Percentiles rank a stretch among this genome's conserved stretches.
Evolutionary conservation across 2,797 vertebrate genomes (phyloP).

Genomic region (Podargus strigoides): DNA sequence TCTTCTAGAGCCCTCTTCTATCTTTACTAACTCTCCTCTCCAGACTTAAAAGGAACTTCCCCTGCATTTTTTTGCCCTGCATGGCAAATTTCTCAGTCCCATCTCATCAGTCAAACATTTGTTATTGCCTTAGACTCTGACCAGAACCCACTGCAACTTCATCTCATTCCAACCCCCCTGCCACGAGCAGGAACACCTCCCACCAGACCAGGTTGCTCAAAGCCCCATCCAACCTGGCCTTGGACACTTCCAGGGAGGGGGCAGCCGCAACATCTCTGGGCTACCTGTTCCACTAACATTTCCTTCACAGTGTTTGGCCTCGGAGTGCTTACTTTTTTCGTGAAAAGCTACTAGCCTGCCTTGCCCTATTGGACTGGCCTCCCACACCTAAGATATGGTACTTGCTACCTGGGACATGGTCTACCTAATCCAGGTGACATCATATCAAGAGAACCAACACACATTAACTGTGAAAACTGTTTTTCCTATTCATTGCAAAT

Average conservation of each 20-base stretch:
- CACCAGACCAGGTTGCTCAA: no score
- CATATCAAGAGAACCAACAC: background rate
- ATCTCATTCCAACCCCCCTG: no score
- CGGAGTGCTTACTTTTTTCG: background rate
- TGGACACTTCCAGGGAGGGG: no score
- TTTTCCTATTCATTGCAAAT: background rate
- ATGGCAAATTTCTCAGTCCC: background rate
- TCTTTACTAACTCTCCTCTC: background rate
- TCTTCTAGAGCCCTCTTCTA: background rate
- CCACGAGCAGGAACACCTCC: no score
- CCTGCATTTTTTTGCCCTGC: background rate
- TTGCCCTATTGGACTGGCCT: background rate
- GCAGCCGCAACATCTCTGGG: no score
- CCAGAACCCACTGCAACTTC: background rate
- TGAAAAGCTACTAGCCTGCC: background rate
- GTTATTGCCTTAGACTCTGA: background rate
- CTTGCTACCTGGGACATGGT: fast-evolving
- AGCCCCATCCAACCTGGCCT: no score
- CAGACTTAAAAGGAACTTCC: background rate
- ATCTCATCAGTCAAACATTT: background rate
- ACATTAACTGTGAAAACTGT: background rate
- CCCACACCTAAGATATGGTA: background rate
- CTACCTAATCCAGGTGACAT: background rate
- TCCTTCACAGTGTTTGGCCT: background rate
- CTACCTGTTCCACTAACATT: no score